Conservation (phyloP, 2,797 vertebrate genomes). For the Amphiprion clarkii region DNA sequence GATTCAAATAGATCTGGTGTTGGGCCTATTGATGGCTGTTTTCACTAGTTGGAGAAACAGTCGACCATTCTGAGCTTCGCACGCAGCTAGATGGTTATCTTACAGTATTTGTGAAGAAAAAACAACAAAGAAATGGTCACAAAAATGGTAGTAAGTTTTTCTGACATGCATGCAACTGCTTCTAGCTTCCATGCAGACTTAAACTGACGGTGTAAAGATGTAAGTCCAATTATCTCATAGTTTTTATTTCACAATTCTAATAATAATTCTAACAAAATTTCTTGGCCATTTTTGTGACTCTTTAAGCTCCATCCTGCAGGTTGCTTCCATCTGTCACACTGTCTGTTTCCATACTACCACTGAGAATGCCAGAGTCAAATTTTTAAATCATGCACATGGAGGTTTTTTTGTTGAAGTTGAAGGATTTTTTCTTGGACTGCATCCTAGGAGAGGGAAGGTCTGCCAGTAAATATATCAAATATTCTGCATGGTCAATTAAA, state of each 20-base stretch:
- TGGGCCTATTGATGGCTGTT: background rate
- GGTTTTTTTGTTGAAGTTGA: background rate
- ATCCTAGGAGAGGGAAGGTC: conserved; percentile 14
- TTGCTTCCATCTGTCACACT: too few relatives aligned
- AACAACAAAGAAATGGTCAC: background rate
- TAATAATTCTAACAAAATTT: too few relatives aligned
- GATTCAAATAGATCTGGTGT: background rate
- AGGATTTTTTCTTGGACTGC: background rate
- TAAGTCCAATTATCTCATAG: too few relatives aligned
- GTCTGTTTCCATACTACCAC: too few relatives aligned
- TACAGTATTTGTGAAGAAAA: background rate
- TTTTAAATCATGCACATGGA: conserved; percentile 7
- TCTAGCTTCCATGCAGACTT: too few relatives aligned
- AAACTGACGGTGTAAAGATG: too few relatives aligned
- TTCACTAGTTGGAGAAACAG: background rate
- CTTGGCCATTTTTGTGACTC: too few relatives aligned
- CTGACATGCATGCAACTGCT: background rate
- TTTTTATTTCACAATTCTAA: too few relatives aligned
- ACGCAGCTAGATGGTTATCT: too few relatives aligned
- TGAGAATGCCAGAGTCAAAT: too few relatives aligned
- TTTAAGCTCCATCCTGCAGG: too few relatives aligned
- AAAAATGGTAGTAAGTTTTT: background rate
- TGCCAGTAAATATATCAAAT: conserved; percentile 34
- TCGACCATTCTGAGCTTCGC: background rate
- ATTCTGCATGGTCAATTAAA: conserved; percentile 36